phyloP scores from a whole-genome alignment of 2,113 vertebrate species.

The Ceyx margarethae region DNA sequence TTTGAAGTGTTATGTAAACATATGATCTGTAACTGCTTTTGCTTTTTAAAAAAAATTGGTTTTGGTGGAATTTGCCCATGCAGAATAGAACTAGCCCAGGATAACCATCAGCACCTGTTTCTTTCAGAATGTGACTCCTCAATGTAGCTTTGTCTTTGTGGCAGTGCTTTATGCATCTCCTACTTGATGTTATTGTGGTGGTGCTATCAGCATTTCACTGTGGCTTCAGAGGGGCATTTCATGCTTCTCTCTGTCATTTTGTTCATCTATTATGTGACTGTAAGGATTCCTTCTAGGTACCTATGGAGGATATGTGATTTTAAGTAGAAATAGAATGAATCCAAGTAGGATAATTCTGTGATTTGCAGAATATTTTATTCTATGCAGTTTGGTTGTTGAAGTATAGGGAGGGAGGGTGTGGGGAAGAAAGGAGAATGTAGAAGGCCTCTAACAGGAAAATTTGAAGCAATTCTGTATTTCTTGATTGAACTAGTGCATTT shows the following conservation, averaged over 20 bases:
- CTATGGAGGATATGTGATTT: background rate
- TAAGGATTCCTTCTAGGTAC: background rate
- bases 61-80: background rate
- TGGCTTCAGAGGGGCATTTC: background rate
- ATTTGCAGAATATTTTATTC: background rate
- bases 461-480: background rate
- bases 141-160: background rate
- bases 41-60: background rate
- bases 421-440: background rate
- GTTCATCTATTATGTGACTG: background rate
- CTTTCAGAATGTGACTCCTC: background rate
- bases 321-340: background rate
- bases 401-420: background rate
- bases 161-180: background rate
- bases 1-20: background rate
- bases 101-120: background rate
- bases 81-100: background rate
- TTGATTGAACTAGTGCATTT: background rate
- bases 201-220: background rate
- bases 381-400: background rate
- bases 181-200: background rate
- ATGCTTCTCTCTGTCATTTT: rapidly evolving
- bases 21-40: background rate
- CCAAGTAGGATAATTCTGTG: background rate
- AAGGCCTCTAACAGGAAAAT: background rate